A percentile compares a stretch with the other conserved stretches of the same genome.
Evolutionary conservation across 2,113 vertebrate species (phyloP).

Genomic region (Isichthys henryi): DNA sequence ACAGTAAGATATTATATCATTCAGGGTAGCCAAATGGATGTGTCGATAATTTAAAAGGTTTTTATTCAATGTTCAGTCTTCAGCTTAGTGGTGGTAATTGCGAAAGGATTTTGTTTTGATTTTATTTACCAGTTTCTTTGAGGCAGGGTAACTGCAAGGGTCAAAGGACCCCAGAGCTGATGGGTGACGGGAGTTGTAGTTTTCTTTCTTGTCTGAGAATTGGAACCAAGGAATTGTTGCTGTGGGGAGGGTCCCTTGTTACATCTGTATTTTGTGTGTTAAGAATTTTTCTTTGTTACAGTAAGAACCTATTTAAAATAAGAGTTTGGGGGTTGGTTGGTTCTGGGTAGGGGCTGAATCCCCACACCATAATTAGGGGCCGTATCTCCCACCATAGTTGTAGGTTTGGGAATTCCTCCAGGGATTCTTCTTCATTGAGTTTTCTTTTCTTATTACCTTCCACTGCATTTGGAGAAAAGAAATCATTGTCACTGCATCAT

Average conservation of each 20-base stretch:
- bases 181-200: background rate
- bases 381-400: background rate
- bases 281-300: background rate
- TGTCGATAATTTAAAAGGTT: background rate
- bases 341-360: background rate
- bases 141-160: background rate
- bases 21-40: background rate
- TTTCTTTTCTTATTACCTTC: background rate
- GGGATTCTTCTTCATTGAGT: background rate
- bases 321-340: background rate
- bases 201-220: background rate
- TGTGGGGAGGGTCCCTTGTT: background rate
- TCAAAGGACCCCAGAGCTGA: background rate
- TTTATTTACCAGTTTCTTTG: background rate
- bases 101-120: background rate
- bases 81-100: background rate
- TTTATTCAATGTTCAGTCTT: background rate
- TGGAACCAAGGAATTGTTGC: background rate
- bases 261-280: background rate
- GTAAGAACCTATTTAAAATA: background rate
- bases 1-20: background rate
- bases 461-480: background rate
- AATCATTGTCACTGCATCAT: background rate
- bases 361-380: background rate
- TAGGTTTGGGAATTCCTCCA: background rate